These are phyloP conservation scores for Thalpophila matura DNA, from an alignment of 2,888 invertebrate genomes.

Conservation along the genomic window DNA sequence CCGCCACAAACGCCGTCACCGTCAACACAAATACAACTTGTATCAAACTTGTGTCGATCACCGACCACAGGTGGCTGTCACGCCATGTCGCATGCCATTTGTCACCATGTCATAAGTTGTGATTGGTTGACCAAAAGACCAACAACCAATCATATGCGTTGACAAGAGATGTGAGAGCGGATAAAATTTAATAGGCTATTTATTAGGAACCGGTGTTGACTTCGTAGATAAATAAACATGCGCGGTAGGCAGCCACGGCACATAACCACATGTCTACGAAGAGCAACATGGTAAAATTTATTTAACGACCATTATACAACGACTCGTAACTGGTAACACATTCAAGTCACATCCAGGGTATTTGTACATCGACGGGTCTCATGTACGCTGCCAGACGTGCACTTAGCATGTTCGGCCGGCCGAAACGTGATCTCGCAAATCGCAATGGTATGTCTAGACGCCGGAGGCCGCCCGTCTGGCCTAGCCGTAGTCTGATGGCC, in stretches of 20 bases:
- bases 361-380: conserved; percentile 66
- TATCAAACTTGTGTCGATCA: no score
- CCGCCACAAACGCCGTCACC: no score
- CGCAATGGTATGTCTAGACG: conserved; percentile 85
- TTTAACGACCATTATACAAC: conserved; percentile 26
- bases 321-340: conserved; percentile 22
- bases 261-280: conserved; percentile 7
- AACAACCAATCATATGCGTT: neutral
- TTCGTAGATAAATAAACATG: conserved; percentile 22
- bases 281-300: conserved; percentile 10
- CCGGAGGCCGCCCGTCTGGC: conserved; percentile 82
- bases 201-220: conserved; percentile 19
- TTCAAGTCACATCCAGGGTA: conserved; percentile 64
- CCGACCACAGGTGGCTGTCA: no score
- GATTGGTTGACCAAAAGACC: neutral
- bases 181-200: neutral
- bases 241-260: neutral
- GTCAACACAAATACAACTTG: no score
- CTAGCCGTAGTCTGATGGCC: conserved; percentile 75
- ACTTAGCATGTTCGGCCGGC: conserved; percentile 86
- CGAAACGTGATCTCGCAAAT: conserved; percentile 88
- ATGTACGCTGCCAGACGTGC: conserved; percentile 82
- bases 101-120: no score
- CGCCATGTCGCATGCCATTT: no score
- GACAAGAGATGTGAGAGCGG: neutral